Percentiles rank a stretch among this genome's conserved stretches.
Evolutionary conservation across 2,888 invertebrate genomes (phyloP).

Genomic region (Apamea crenata): DNA sequence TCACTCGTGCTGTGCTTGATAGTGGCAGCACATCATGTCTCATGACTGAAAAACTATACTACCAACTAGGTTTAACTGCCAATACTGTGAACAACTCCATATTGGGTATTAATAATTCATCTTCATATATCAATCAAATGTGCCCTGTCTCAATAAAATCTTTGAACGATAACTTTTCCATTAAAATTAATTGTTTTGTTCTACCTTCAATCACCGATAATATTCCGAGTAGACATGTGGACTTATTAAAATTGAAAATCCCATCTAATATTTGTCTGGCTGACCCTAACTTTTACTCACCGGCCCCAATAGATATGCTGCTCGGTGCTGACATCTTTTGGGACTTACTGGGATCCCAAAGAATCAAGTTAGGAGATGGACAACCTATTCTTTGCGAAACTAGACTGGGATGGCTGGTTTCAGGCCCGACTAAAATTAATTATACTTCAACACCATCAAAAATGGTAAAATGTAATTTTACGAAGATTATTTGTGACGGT

Average conservation of each 20-base stretch:
- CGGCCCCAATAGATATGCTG: too few relatives aligned
- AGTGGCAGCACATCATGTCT: too few relatives aligned
- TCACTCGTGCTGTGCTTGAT: not conserved
- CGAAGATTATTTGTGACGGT: not conserved
- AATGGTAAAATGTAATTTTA: not conserved
- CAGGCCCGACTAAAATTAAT: not conserved
- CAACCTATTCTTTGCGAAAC: conserved; percentile 1
- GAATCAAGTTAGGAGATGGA: conserved; percentile 1
- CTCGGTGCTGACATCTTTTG: too few relatives aligned
- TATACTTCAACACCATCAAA: not conserved
- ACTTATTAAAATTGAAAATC: not conserved
- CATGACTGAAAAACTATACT: too few relatives aligned
- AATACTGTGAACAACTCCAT: too few relatives aligned
- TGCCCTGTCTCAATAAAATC: not conserved
- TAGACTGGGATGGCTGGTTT: not conserved
- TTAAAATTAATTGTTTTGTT: not conserved
- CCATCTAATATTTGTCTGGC: too few relatives aligned
- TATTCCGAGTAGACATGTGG: not conserved
- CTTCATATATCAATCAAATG: too few relatives aligned
- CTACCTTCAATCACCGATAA: not conserved
- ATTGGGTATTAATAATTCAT: too few relatives aligned
- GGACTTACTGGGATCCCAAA: too few relatives aligned
- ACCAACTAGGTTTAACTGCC: too few relatives aligned
- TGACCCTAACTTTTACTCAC: too few relatives aligned
- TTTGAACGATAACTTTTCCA: not conserved